Conservation (phyloP, 1,140 invertebrate species). For the Halesus radiatus region DNA sequence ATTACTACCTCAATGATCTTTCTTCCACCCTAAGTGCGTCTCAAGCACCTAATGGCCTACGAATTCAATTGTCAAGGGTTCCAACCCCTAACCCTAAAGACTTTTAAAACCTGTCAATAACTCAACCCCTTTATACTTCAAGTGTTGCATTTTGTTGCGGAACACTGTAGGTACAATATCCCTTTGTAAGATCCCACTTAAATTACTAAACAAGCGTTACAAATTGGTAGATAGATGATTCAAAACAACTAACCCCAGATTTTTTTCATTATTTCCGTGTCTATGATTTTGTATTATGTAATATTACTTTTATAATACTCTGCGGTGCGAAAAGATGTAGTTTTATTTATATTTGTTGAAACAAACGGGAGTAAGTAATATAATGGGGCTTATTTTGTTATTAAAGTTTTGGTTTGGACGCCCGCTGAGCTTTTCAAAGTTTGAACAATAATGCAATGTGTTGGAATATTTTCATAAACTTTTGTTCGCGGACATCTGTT, state of each 20-base stretch:
- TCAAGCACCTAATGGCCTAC: slow-evolving; percentile 13
- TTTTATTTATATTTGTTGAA: slow-evolving; percentile 31
- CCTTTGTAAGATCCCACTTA: slow-evolving; percentile 15
- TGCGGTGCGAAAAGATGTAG: slow-evolving; percentile 13
- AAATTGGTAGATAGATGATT: slow-evolving; percentile 1
- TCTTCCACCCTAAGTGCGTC: slow-evolving; percentile 17
- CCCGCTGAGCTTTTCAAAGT: slow-evolving; percentile 26
- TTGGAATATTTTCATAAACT: background rate
- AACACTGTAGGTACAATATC: slow-evolving; percentile 20
- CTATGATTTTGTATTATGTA: background rate
- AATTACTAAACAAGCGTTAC: slow-evolving; percentile 12
- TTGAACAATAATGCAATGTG: slow-evolving; percentile 1
- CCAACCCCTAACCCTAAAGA: slow-evolving; percentile 1
- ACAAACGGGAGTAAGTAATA: background rate
- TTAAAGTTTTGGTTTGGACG: slow-evolving; percentile 22
- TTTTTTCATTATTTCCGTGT: background rate
- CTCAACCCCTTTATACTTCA: background rate
- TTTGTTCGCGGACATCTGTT: slow-evolving; percentile 26
- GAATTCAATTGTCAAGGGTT: slow-evolving; percentile 20
- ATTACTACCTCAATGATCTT: slow-evolving; percentile 11
- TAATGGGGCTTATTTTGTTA: background rate
- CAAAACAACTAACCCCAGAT: no score
- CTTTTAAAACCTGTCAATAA: slow-evolving; percentile 36
- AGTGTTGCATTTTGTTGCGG: slow-evolving; percentile 21
- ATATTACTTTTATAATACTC: slow-evolving; percentile 21